Conservation (phyloP, 2,113 vertebrate genomes). For the Epinephelus cyanopodus region DNA sequence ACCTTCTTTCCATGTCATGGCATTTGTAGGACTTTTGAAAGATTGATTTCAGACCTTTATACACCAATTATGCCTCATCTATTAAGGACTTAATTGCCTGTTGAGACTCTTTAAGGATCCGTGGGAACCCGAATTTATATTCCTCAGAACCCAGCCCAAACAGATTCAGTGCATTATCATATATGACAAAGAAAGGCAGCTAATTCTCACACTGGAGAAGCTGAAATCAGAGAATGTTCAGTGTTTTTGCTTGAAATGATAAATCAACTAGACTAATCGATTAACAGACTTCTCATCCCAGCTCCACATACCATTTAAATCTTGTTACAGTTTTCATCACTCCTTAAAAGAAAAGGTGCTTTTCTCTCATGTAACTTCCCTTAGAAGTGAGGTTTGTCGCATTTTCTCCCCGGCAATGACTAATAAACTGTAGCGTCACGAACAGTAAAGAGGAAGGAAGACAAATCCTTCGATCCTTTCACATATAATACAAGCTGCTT, state of each 20-base stretch:
- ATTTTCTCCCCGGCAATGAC: not conserved
- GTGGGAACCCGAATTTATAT: no score
- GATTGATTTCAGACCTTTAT: no score
- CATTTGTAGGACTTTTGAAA: no score
- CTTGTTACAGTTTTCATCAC: not conserved
- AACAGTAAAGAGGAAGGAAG: not conserved
- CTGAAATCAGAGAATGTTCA: not conserved
- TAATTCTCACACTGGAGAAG: not conserved
- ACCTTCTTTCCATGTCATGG: no score
- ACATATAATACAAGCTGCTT: not conserved
- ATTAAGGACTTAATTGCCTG: no score
- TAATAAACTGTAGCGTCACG: not conserved
- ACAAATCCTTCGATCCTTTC: constrained; percentile 4
- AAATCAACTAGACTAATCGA: not conserved
- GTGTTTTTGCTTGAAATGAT: not conserved
- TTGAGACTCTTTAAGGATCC: no score
- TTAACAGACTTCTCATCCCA: no score
- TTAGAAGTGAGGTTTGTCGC: no score
- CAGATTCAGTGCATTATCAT: no score
- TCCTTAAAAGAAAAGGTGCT: not conserved
- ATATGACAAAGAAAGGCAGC: not conserved
- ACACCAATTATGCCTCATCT: no score
- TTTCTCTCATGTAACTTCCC: not conserved
- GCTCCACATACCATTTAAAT: not conserved
- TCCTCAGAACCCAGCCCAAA: no score